These are phyloP conservation scores for Trididemnum nubilum DNA, from an alignment of 23 tunicate genomes.

Conservation along the genomic window DNA sequence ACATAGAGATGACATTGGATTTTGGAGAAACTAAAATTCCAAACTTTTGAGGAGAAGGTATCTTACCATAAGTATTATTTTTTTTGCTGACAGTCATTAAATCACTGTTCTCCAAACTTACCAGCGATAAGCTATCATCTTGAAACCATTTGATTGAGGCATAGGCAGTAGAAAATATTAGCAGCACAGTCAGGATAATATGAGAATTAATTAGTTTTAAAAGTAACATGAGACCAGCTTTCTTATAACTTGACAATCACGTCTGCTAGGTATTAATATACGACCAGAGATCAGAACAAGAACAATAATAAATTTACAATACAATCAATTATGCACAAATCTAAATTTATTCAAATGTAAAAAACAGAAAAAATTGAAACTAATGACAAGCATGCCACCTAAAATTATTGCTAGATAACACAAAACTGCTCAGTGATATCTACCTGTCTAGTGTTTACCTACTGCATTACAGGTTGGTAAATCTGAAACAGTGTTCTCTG, in stretches of 20 bases:
- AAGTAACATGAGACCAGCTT: background rate
- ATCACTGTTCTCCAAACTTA: background rate
- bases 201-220: background rate
- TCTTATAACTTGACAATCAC: background rate
- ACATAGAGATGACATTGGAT: background rate
- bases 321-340: no score
- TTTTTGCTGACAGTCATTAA: background rate
- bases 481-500: no score
- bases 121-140: background rate
- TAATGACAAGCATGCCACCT: no score
- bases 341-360: no score
- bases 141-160: constrained; percentile 15
- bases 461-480: no score
- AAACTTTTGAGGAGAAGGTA: background rate
- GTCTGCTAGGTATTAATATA: no score
- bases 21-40: constrained; percentile 7
- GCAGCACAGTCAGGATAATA: background rate
- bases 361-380: no score
- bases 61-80: background rate
- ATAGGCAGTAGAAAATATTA: constrained; percentile 2
- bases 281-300: no score
- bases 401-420: no score
- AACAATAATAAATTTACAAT: no score
- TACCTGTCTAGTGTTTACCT: no score
- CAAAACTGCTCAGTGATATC: no score